Base-by-base conservation (phyloP, 1,140 invertebrate species). In the Leptoteleia sp. region DNA sequence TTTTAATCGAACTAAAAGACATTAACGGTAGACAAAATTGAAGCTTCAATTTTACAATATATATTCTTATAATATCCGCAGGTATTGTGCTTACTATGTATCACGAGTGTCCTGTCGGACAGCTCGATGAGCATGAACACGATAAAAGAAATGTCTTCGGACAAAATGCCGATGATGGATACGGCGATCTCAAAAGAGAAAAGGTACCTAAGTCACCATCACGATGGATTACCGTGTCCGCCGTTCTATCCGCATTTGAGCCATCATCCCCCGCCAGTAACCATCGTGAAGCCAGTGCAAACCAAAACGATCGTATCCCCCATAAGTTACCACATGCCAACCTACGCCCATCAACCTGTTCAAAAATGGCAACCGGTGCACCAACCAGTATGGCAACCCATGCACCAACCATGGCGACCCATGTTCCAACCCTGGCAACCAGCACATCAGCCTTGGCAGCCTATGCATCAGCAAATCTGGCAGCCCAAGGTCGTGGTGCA, bases 71-170 rank as follows among this genome's bases (percentile, higher is more conserved):
- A n/a, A n/a, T n/a, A 38, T 47, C 16, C 13, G 0, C 31, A 87
- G 85, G 59, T 85, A 42, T 48, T 83, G 15, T 72, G 80, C 62
- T 27, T 87, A 37, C 67, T 87, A 77, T 88, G 84, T 81, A 70
- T 89, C 37, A 76, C 83, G 35, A 79, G 78, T 33, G 83, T 85
- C 31, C 81, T 70, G 1, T 83, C 82, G 33, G 83, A 86, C 12
- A 45, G 50, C 48, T 77, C 75, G 42, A 65, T 78, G 33, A 65
- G 50, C n/a, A 79, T 81, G 70, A 57, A 71, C 37, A 75, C 80
- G 59, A 8, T 47, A 13, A 71, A 65, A 11, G 76, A 71, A 1
- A 45, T 67, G 45, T 71, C 75, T 0, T 47, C 31, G 25, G 76
- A 82, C 0, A 77, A 76, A 8, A 37, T 33, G 27, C 9, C 71